Percentiles rank a stretch among this genome's conserved stretches.
These are phyloP conservation scores for Drosophila pullipes DNA, from an alignment of 2,888 invertebrate genomes.

Conservation along the genomic window DNA sequence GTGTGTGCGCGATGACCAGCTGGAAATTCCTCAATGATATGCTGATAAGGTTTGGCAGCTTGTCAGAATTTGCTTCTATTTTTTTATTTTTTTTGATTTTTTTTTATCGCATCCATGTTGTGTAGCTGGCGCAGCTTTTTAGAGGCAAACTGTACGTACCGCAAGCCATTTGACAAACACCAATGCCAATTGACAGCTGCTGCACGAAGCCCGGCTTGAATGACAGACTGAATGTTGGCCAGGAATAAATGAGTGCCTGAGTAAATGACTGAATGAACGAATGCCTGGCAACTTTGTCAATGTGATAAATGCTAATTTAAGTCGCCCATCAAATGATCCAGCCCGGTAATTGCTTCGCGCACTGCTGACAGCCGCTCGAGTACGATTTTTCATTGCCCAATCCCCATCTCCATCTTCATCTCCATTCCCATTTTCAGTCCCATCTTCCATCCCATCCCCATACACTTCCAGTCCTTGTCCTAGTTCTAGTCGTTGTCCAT, in stretches of 20 bases:
- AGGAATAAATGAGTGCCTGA: constrained; percentile 25
- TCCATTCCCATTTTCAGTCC: not conserved
- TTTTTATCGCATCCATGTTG: constrained; percentile 14
- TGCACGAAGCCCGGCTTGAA: constrained; percentile 26
- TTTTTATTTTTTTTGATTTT: not conserved
- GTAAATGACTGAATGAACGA: constrained; percentile 3
- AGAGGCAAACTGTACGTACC: constrained; percentile 49
- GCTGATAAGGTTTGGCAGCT: constrained; percentile 52
- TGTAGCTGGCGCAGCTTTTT: constrained; percentile 25
- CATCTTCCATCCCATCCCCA: not conserved
- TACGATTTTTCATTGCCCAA: not conserved
- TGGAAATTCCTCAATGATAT: constrained; percentile 67
- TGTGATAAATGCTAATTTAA: constrained; percentile 83
- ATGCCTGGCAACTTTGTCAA: constrained; percentile 55
- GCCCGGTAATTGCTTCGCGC: constrained; percentile 46
- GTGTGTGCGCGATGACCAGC: constrained; percentile 65
- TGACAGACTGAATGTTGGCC: constrained; percentile 46
- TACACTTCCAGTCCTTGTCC: not conserved
- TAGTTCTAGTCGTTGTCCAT: constrained; percentile 8
- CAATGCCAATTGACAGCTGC: constrained; percentile 56
- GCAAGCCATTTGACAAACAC: constrained; percentile 58
- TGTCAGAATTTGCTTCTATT: constrained; percentile 27
- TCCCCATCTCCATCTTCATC: not conserved
- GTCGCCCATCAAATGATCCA: constrained; percentile 66
- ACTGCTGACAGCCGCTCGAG: constrained; percentile 27